Evolutionary conservation across 2,888 invertebrate species (phyloP).

Genomic region (Diogma glabrata): DNA sequence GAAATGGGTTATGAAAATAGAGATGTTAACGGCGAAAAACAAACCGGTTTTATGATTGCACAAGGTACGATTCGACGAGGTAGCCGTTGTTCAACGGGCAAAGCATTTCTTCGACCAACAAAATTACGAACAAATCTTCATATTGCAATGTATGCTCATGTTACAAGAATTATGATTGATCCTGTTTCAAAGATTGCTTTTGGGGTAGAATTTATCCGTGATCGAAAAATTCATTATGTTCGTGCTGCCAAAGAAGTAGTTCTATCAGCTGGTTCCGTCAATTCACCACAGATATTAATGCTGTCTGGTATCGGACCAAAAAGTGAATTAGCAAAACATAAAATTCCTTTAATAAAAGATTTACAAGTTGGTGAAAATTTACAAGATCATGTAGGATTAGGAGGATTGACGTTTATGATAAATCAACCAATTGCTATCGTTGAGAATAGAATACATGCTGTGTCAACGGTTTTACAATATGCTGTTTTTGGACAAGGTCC

Average conservation of each 20-base stretch:
- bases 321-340: conserved; percentile 55
- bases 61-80: conserved; percentile 70
- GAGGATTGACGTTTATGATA: conserved; percentile 72
- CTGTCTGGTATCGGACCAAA: conserved; percentile 78
- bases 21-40: conserved; percentile 77
- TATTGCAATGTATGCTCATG: conserved; percentile 71
- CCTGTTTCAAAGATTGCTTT: conserved; percentile 63
- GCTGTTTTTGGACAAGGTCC: conserved; percentile 75
- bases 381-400: conserved; percentile 81
- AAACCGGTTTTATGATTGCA: conserved; percentile 81
- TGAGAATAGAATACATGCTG: conserved; percentile 64
- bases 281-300: conserved; percentile 89
- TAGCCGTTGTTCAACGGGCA: conserved; percentile 76
- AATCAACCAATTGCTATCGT: conserved; percentile 69
- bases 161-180: conserved; percentile 61
- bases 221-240: conserved; percentile 58
- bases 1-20: conserved; percentile 77
- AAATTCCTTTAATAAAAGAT: conserved; percentile 70
- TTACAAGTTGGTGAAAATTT: conserved; percentile 74
- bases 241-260: conserved; percentile 78
- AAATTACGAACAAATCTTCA: conserved; percentile 71
- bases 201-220: conserved; percentile 70
- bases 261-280: conserved; percentile 81
- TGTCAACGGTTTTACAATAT: conserved; percentile 70
- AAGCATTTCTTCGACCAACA: conserved; percentile 74